phyloP scores from a whole-genome alignment of 23 tunicate genomes.

The Oikopleura vanhoeffeni region DNA sequence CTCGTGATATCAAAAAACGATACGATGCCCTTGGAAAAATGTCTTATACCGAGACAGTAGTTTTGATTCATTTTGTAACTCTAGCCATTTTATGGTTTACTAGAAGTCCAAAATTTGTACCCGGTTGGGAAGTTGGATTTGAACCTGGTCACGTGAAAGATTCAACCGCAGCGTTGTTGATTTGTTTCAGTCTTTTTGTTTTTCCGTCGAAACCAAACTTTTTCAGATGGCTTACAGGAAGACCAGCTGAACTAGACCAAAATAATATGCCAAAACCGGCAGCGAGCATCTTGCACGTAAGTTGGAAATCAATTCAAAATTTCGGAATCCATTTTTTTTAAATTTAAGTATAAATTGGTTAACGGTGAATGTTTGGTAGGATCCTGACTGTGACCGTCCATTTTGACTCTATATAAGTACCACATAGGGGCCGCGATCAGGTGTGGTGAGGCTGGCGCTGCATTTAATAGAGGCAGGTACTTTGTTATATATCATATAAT shows the following conservation, averaged over 20 bases:
- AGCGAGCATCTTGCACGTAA: conserved; percentile 22
- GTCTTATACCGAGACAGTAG: conserved; percentile 27
- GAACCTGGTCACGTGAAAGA: conserved; percentile 32
- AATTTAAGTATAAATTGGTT: too few relatives aligned
- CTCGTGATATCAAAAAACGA: neutral
- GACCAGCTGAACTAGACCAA: neutral
- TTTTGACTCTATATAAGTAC: too few relatives aligned
- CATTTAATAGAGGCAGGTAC: too few relatives aligned
- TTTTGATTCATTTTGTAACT: conserved; percentile 33
- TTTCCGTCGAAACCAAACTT: conserved; percentile 39
- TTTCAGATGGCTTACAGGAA: conserved; percentile 19
- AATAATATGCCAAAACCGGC: conserved; percentile 17
- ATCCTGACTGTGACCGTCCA: too few relatives aligned
- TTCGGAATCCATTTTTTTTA: too few relatives aligned
- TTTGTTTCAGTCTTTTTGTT: conserved; percentile 40
- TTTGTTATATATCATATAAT: too few relatives aligned
- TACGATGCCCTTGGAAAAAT: conserved; percentile 8
- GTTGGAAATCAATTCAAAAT: too few relatives aligned
- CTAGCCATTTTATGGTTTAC: conserved; percentile 46
- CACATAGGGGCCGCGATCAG: too few relatives aligned
- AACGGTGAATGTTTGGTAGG: too few relatives aligned
- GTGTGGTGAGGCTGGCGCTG: too few relatives aligned
- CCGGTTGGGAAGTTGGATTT: conserved; percentile 10
- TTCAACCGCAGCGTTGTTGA: conserved; percentile 37
- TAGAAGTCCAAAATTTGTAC: conserved; percentile 35